phyloP scores from a whole-genome alignment of 2,797 vertebrate genomes.

The Pseudochirops corinnae region DNA sequence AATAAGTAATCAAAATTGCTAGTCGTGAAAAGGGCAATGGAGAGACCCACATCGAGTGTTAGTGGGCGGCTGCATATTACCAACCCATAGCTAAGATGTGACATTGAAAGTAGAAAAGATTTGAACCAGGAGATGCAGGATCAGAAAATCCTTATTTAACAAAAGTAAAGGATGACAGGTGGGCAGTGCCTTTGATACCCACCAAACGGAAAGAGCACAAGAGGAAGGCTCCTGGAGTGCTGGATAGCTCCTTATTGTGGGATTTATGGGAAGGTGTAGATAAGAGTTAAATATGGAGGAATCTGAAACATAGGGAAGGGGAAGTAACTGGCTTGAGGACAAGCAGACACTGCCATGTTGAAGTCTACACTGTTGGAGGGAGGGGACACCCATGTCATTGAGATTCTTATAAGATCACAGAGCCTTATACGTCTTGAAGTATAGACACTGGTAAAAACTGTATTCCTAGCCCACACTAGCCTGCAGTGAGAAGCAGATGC shows the following conservation, averaged over 20 bases:
- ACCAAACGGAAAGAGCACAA: neutral
- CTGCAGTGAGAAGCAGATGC: neutral
- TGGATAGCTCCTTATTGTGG: neutral
- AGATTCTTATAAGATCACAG: neutral
- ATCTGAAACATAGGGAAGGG: neutral
- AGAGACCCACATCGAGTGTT: neutral
- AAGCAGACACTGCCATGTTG: neutral
- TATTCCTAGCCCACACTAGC: neutral
- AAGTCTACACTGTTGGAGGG: neutral
- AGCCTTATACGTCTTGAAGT: neutral
- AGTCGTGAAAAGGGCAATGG: neutral
- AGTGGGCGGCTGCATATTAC: neutral
- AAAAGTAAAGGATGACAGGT: neutral
- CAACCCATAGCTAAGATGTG: neutral
- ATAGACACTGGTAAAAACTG: neutral
- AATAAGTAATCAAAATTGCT: neutral
- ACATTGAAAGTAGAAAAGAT: neutral
- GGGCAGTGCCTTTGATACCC: neutral
- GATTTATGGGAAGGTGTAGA: neutral
- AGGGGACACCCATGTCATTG: neutral
- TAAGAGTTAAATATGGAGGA: neutral
- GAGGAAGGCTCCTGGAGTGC: neutral
- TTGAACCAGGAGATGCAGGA: neutral
- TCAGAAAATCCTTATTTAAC: neutral
- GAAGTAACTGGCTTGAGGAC: neutral